These are phyloP conservation scores for Acronicta leporina DNA, from an alignment of 2,888 invertebrate species.

Conservation along the genomic window DNA sequence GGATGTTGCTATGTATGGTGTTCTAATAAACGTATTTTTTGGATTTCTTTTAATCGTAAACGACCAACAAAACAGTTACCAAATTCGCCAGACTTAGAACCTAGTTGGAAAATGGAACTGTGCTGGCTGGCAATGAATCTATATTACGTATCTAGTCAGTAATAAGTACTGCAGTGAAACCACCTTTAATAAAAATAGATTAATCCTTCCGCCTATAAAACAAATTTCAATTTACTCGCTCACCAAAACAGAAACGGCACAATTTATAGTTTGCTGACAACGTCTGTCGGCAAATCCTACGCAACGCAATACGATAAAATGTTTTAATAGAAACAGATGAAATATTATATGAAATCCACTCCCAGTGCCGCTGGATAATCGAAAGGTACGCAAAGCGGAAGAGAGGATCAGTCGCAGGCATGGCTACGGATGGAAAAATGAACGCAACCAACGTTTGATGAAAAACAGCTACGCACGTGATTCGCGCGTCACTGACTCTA, in stretches of 20 bases:
- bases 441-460: constrained; percentile 66
- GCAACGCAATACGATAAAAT: constrained; percentile 59
- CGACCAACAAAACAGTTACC: no score
- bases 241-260: constrained; percentile 38
- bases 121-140: background rate
- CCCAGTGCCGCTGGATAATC: constrained; percentile 63
- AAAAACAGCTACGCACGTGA: constrained; percentile 63
- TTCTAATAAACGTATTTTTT: no score
- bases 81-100: background rate
- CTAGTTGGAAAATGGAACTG: background rate
- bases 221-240: constrained; percentile 42
- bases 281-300: constrained; percentile 53
- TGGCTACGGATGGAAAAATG: constrained; percentile 56
- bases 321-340: constrained; percentile 61
- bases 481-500: constrained; percentile 63
- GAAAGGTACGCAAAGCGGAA: constrained; percentile 64
- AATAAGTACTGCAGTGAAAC: constrained; percentile 11
- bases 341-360: constrained; percentile 63
- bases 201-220: constrained; percentile 35
- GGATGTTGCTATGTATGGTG: background rate
- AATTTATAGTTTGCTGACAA: constrained; percentile 63
- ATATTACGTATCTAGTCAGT: background rate
- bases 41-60: no score
- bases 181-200: constrained; percentile 18
- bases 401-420: constrained; percentile 63